Percentiles rank a stretch among this genome's conserved stretches.
Conservation (phyloP, 2,888 invertebrate species). For the Melanchra persicariae region DNA sequence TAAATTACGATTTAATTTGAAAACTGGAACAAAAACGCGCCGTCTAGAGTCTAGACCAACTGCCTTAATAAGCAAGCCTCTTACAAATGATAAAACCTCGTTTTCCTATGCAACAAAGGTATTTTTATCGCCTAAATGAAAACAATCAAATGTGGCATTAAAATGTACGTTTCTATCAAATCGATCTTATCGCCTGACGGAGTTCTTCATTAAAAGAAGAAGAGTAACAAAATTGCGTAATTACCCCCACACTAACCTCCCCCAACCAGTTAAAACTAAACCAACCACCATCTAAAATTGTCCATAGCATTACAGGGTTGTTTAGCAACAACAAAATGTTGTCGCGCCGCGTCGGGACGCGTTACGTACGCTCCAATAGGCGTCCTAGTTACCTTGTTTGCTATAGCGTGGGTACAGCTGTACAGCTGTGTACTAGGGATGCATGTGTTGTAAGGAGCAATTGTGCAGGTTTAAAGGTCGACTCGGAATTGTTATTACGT, state of each 20-base stretch:
- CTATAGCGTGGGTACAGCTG: slow-evolving; percentile 19
- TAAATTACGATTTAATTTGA: slow-evolving; percentile 25
- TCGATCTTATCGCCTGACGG: no score
- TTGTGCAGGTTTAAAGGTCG: slow-evolving; percentile 25
- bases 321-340: slow-evolving; percentile 19
- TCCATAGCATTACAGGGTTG: slow-evolving; percentile 22
- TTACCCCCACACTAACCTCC: slow-evolving; percentile 12
- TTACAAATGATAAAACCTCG: no score
- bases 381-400: slow-evolving; percentile 76
- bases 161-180: no score
- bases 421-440: slow-evolving; percentile 36
- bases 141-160: no score
- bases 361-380: slow-evolving; percentile 71
- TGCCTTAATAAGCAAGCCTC: neutral
- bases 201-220: neutral
- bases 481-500: neutral
- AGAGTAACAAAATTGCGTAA: no score
- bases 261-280: slow-evolving; percentile 6
- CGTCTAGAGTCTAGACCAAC: neutral
- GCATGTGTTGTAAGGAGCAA: slow-evolving; percentile 13
- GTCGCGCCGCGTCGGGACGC: slow-evolving; percentile 68
- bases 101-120: no score
- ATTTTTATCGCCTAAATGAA: no score
- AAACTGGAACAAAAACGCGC: neutral
- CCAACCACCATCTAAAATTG: slow-evolving; percentile 9